phyloP scores from a whole-genome alignment of 1,140 invertebrate genomes.

The Telenomus remus region DNA sequence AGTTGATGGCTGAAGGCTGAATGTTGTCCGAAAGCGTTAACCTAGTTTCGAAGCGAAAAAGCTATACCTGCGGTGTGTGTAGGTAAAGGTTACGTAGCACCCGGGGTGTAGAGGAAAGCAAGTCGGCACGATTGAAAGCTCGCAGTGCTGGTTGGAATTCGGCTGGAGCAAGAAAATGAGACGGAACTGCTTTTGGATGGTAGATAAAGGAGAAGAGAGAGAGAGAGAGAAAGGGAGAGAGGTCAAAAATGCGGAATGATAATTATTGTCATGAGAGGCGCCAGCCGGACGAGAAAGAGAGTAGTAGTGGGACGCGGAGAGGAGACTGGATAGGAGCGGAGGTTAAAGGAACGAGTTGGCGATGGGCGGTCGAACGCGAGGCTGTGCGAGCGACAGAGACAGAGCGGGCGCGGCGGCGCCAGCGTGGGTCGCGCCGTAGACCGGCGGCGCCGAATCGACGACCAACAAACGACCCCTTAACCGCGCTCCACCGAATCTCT shows the following conservation, averaged over 20 bases:
- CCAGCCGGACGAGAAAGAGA: slow-evolving; percentile 62
- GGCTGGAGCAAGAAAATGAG: slow-evolving; percentile 1
- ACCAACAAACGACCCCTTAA: slow-evolving; percentile 64
- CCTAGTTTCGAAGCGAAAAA: slow-evolving; percentile 21
- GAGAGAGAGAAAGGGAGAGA: slow-evolving; percentile 17
- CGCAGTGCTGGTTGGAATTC: slow-evolving; percentile 5
- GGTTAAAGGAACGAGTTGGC: slow-evolving; percentile 49
- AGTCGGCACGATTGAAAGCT: slow-evolving; percentile 17
- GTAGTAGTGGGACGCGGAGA: slow-evolving; percentile 50
- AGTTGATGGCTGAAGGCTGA: too few species aligned
- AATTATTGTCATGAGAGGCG: slow-evolving; percentile 70
- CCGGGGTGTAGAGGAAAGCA: slow-evolving; percentile 20
- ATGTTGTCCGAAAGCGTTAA: background rate
- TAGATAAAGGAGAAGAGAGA: background rate
- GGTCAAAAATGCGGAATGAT: slow-evolving; percentile 61
- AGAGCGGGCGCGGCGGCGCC: slow-evolving; percentile 68
- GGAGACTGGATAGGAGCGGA: slow-evolving; percentile 26
- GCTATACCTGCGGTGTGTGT: slow-evolving; percentile 1
- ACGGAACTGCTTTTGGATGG: slow-evolving; percentile 22
- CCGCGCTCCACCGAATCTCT: slow-evolving; percentile 61
- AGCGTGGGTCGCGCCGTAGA: slow-evolving; percentile 68
- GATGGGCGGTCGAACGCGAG: slow-evolving; percentile 29
- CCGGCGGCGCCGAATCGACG: slow-evolving; percentile 51
- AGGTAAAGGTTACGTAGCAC: slow-evolving; percentile 35
- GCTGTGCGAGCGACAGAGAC: slow-evolving; percentile 48